Base-by-base conservation (phyloP, 2,797 vertebrate genomes). In the Lindbergichthys nudifrons region DNA sequence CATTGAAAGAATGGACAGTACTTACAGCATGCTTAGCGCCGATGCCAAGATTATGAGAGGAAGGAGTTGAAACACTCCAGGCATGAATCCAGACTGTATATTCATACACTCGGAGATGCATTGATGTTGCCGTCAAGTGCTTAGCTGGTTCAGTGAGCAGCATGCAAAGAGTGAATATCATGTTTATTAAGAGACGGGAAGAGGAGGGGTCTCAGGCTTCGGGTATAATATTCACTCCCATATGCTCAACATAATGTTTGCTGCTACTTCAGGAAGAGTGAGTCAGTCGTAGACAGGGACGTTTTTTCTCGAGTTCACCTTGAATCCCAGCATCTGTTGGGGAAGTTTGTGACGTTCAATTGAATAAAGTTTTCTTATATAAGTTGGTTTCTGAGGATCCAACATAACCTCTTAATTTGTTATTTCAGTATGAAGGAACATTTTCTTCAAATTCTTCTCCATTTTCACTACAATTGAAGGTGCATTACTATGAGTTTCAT, bases 101-200 rank as follows among this genome's bases (percentile, higher is more conserved):
- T 82, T 88, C 71, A 78, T 77, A 50, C 65, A 50, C 66, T 74
- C 46, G 8, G 79, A 70, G 81, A 81, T 75, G 85, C 74, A 76
- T 75, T 66, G 78, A 81, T 82, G 85, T 74, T 63, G 76, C 77
- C 60, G 70, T 86, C 84, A 79, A 77, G 78, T 71, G 68, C 67
- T 88, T 79, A 77, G 64, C 72, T 62, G 83, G 69, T 88, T 87
- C 81, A 77, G 50, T 65, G 71, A 87, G 81, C 77, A 74, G 58
- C n/a, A n/a, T 54, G 75, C 63, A 54, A 72, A 70, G 80, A 41
- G 66, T 73, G 84, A 85, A 83, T 80, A 79, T 86, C 74, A 83
- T 83, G 73, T 87, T 84, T 83, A 82, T 75, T 80, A 75, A 77
- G 41, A 64, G 73, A 42, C 19, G 10, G 8, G 14, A 19, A 61